phyloP scores from a whole-genome alignment of 53 echinoderm and acorn worm species.

The Echinarachnius parma region DNA sequence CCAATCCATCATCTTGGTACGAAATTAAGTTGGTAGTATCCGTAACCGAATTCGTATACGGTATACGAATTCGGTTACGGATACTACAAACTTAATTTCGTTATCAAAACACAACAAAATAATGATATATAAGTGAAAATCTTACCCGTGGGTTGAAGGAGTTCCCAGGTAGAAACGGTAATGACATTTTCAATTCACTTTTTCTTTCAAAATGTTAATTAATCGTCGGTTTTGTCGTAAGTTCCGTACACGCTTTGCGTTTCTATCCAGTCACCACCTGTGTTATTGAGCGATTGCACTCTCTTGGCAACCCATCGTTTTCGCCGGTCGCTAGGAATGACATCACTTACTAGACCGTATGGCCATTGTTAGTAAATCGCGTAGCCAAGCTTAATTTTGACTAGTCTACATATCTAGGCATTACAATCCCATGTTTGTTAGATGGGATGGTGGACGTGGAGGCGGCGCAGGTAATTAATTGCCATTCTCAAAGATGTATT shows the following conservation, averaged over 20 bases:
- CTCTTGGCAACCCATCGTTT: conserved; percentile 35
- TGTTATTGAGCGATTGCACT: conserved; percentile 28
- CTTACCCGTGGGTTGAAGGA: conserved; percentile 79
- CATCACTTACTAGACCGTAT: conserved; percentile 16
- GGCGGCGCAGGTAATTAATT: too few relatives aligned
- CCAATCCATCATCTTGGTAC: too few relatives aligned
- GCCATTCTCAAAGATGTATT: too few relatives aligned
- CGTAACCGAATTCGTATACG: too few relatives aligned
- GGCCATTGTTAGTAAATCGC: background rate
- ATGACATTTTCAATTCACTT: conserved; percentile 84
- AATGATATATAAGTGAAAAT: conserved; percentile 1
- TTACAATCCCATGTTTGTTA: too few relatives aligned
- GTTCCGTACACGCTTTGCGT: too few relatives aligned
- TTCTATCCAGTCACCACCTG: too few relatives aligned
- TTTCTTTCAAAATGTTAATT: background rate
- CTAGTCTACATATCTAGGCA: background rate
- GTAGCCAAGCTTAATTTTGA: conserved; percentile 9
- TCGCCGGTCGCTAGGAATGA: conserved; percentile 40
- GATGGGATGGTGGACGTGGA: too few relatives aligned
- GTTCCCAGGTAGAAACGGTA: conserved; percentile 93
- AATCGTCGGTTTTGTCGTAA: background rate
- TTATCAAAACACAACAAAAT: background rate
- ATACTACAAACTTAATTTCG: background rate
- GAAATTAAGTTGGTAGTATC: background rate
- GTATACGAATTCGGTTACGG: too few relatives aligned